Evolutionary conservation across 2,113 vertebrate genomes (phyloP), one percentile per base, ranked within the genome.

Genomic region (Rafetus swinhoei): DNA sequence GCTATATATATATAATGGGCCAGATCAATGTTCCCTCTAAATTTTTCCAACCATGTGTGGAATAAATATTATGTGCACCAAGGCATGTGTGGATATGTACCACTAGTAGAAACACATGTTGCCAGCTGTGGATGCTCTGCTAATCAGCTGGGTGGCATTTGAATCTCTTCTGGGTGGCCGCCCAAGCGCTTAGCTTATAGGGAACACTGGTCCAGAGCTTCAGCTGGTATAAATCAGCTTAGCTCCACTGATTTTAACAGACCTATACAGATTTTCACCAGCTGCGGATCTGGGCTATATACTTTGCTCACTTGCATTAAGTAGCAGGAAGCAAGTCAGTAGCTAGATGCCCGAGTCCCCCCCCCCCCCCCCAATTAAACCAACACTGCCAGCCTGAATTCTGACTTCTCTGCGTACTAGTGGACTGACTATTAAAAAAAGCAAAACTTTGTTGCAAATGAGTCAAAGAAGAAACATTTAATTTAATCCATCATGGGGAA

Each of bases 281-380:
- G 60, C 77, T 39, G 7, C 79, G 77, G 14, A 54, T 60, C 52
- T 1, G 22, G 6, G 10, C 25, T 32, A 18, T 9, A 89, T 88
- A 86, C 79, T 53, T 62, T 79, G 74, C 39, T 86, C 39, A 55
- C 90, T 85, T 32, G 83, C 54, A 57, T 21, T 52, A 24, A 21
- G 62, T 25, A 9, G 21, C 39, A 24, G 39, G 57, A 87, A 50
- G 27, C 22, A 39, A 91, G 2, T 25, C 39, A 77, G 65, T 9
- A 72, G n/a, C 9, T 21, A 35, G n/a, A 72, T 72, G 32, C 9
- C 16, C 15, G 21, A 45, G 21, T 4, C 4, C 32, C 16, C 69
- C 3, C 10, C 9, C 4, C 32, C 9, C 4, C 32, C 16, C 69
- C 3, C 10, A 4, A 0, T 14, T 9, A 25, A 5, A 22, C 7